Evolutionary conservation across 2,113 vertebrate genomes (phyloP).

Genomic region (Benitochromis conjunctus): DNA sequence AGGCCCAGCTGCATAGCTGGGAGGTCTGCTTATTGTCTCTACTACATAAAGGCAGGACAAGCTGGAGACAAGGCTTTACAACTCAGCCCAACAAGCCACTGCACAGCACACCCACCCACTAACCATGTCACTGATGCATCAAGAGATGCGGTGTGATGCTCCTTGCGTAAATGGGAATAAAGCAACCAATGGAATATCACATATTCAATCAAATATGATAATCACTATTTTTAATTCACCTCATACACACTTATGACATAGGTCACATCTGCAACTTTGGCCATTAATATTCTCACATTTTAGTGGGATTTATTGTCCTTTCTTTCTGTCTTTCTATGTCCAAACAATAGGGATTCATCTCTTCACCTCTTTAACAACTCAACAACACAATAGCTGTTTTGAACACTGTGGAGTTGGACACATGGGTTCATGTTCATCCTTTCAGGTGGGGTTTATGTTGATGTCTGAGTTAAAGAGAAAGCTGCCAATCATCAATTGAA

Average conservation of each 20-base stretch:
- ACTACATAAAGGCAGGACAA: slow-evolving; percentile 75
- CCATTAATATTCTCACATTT: neutral
- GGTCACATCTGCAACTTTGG: accelerated
- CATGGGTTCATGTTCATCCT: neutral
- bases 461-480: neutral
- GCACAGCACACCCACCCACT: slow-evolving; percentile 49
- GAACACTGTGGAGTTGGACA: neutral
- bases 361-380: neutral
- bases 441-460: neutral
- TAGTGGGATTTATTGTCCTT: neutral
- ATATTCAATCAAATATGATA: neutral
- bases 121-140: slow-evolving; percentile 76
- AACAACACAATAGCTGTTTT: neutral
- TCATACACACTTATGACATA: neutral
- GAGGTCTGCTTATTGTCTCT: slow-evolving; percentile 87
- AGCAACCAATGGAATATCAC: neutral
- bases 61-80: slow-evolving; percentile 72
- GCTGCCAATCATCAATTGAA: slow-evolving; percentile 16
- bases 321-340: neutral
- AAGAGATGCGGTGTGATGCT: slow-evolving; percentile 69
- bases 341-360: neutral
- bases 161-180: slow-evolving; percentile 44
- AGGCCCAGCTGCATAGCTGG: slow-evolving; percentile 85
- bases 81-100: slow-evolving; percentile 69
- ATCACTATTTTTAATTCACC: neutral